Evolutionary conservation across 2,888 invertebrate genomes (phyloP).

Genomic region (Thymelicus acteon): DNA sequence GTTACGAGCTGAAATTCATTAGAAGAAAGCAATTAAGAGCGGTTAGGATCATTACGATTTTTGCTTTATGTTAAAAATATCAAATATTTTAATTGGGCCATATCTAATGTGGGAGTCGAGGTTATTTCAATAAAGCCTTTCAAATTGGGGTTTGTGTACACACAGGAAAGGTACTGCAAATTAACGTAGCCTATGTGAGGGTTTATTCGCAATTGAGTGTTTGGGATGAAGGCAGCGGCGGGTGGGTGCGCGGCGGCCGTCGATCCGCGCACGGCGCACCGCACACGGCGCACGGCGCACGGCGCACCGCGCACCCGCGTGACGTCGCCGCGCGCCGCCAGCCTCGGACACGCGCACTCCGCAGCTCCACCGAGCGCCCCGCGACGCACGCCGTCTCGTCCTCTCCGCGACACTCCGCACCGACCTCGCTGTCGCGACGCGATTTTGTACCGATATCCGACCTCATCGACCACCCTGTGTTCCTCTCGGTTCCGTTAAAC

Average conservation of each 20-base stretch:
- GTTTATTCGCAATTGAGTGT: slow-evolving; percentile 70
- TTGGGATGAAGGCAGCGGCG: slow-evolving; percentile 70
- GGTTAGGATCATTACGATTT: not conserved
- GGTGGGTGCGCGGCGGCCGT: slow-evolving; percentile 57
- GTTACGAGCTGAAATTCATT: slow-evolving; percentile 1
- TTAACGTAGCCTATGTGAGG: slow-evolving; percentile 38
- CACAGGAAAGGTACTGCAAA: slow-evolving; percentile 51
- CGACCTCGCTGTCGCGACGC: slow-evolving; percentile 51
- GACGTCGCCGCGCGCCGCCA: slow-evolving; percentile 66
- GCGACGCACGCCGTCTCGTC: slow-evolving; percentile 59
- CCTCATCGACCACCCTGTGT: slow-evolving; percentile 17
- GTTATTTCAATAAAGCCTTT: slow-evolving; percentile 55
- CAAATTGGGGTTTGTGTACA: slow-evolving; percentile 61
- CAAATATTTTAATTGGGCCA: slow-evolving; percentile 11
- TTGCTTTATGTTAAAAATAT: not conserved
- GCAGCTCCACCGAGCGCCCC: slow-evolving; percentile 59
- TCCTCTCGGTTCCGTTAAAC: slow-evolving; percentile 9
- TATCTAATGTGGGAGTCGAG: slow-evolving; percentile 46
- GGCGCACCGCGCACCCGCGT: slow-evolving; percentile 47
- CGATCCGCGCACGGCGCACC: slow-evolving; percentile 62
- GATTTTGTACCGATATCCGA: slow-evolving; percentile 39
- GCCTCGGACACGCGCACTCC: slow-evolving; percentile 58
- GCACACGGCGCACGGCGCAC: too few relatives aligned
- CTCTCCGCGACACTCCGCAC: slow-evolving; percentile 58
- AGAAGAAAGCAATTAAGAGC: not conserved